Evolutionary conservation across 2,113 vertebrate species (phyloP).

Genomic region (Bambusicola thoracicus): DNA sequence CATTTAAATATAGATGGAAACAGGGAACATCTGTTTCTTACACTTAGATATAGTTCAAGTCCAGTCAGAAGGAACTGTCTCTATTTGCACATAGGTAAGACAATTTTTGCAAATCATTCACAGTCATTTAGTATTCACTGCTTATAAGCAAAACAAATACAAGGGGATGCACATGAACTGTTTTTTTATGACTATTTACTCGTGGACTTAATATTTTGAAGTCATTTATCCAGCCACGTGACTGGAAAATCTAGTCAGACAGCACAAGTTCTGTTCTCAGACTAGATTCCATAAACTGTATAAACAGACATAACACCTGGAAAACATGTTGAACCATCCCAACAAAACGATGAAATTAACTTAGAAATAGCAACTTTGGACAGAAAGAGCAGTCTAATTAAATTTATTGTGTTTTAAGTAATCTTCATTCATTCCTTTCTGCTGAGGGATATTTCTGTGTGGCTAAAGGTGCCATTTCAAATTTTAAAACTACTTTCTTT

Average conservation of each 20-base stretch:
- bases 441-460: not conserved
- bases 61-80: not conserved
- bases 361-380: not conserved
- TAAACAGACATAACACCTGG: not conserved
- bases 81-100: not conserved
- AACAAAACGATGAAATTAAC: not conserved
- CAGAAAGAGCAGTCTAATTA: not conserved
- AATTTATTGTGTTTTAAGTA: not conserved
- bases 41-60: not conserved
- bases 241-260: not conserved
- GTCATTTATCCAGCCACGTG: not conserved
- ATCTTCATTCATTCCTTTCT: not conserved
- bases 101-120: not conserved
- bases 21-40: not conserved
- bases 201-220: not conserved
- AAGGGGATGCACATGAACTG: not conserved
- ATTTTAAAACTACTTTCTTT: not conserved
- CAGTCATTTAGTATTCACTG: not conserved
- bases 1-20: not conserved
- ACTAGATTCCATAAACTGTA: not conserved
- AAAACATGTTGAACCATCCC: not conserved
- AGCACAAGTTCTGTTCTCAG: not conserved
- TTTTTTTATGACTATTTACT: not conserved
- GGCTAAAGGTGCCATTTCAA: not conserved
- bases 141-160: conserved; percentile 14